A percentile compares a stretch with the other conserved stretches of the same genome.
Evolutionary conservation across 2,797 vertebrate species (phyloP).

Genomic region (Erithacus rubecula): DNA sequence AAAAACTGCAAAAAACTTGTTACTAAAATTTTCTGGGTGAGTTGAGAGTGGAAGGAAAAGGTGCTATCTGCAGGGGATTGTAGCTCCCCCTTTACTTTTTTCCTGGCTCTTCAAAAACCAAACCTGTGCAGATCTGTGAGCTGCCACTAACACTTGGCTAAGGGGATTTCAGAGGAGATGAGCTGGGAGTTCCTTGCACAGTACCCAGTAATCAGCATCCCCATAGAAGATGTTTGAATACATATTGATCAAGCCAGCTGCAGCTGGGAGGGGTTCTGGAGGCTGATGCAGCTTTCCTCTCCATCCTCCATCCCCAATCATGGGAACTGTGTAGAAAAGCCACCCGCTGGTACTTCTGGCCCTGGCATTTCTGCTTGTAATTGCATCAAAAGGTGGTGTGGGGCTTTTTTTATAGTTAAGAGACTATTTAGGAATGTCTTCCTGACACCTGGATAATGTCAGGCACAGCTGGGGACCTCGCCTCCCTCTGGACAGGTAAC

Average conservation of each 20-base stretch:
- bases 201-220: neutral
- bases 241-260: constrained; percentile 30
- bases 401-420: neutral
- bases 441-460: neutral
- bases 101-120: neutral
- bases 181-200: neutral
- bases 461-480: neutral
- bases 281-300: neutral
- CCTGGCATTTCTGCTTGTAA: neutral
- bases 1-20: fast-evolving
- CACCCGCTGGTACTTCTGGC: neutral
- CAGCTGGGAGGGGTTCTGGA: constrained; percentile 18
- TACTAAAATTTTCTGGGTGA: neutral
- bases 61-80: neutral
- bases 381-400: neutral
- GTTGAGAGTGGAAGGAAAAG: neutral
- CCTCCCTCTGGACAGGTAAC: neutral
- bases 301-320: neutral
- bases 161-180: neutral
- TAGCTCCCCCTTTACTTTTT: neutral
- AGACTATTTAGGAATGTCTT: neutral
- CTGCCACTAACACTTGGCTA: neutral
- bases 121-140: neutral
- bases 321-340: neutral
- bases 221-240: constrained; percentile 33